Evolutionary conservation across 2,113 vertebrate species (phyloP).

Genomic region (Heterochromis multidens): DNA sequence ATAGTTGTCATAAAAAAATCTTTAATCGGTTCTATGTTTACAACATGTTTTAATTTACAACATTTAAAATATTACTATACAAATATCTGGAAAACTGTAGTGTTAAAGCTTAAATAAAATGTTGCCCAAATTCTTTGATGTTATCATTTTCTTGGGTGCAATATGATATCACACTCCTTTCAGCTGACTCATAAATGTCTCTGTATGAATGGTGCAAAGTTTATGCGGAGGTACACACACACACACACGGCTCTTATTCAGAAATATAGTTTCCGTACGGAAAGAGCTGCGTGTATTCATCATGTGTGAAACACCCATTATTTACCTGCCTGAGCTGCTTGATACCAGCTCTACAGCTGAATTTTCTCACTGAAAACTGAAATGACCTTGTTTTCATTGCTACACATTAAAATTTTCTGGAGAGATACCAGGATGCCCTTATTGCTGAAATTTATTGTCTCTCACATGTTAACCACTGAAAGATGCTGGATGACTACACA

Average conservation of each 20-base stretch:
- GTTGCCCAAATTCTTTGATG: background rate
- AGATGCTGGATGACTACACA: conserved; percentile 35
- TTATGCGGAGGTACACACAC: background rate
- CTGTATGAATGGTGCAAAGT: background rate
- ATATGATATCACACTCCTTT: background rate
- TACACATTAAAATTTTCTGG: background rate
- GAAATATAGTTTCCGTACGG: conserved; percentile 3
- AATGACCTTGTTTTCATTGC: background rate
- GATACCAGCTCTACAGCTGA: background rate
- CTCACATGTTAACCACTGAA: conserved; percentile 45
- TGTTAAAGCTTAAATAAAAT: background rate
- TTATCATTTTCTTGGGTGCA: background rate
- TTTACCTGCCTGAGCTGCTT: background rate
- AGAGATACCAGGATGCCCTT: background rate
- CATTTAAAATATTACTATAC: background rate
- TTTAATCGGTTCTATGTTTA: background rate
- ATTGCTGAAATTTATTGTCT: background rate
- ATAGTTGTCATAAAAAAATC: background rate
- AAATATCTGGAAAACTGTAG: background rate
- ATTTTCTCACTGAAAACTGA: background rate
- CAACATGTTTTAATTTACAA: background rate
- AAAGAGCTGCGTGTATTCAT: background rate
- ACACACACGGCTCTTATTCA: background rate
- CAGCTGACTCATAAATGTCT: conserved; percentile 22
- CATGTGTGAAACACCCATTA: background rate